Conservation (phyloP, 2,113 vertebrate species). For the Pachycephala philippinensis region DNA sequence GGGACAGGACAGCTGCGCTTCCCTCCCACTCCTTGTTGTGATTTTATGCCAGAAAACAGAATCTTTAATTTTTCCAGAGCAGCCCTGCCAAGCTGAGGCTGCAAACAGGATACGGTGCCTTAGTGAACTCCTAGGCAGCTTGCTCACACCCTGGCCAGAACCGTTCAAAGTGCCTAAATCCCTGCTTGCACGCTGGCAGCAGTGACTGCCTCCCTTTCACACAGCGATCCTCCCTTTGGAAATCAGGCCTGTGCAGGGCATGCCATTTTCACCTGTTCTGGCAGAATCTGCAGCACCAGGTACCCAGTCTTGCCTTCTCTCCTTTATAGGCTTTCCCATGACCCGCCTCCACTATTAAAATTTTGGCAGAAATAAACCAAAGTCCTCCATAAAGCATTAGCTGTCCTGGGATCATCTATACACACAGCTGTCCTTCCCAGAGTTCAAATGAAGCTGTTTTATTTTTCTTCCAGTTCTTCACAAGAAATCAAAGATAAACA, state of each 20-base stretch:
- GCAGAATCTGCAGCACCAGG: background rate
- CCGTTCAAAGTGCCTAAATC: background rate
- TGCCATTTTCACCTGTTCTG: background rate
- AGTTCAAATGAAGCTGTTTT: background rate
- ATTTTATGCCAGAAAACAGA: background rate
- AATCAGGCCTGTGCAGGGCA: background rate
- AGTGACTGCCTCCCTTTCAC: background rate
- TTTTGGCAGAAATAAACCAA: background rate
- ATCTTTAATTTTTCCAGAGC: background rate
- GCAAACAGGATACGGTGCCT: background rate
- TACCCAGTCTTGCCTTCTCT: background rate
- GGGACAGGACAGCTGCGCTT: background rate
- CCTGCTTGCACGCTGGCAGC: rapidly evolving
- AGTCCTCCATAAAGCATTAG: background rate
- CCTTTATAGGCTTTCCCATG: background rate
- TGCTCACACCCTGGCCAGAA: background rate
- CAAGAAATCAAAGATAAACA: background rate
- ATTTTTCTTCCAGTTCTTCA: background rate
- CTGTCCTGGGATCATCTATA: background rate
- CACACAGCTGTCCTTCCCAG: background rate
- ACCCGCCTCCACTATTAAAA: background rate
- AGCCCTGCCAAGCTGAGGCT: background rate
- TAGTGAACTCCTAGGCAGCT: background rate
- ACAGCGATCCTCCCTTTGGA: background rate
- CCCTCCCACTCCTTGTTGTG: background rate